A percentile compares a stretch with the other conserved stretches of the same genome.
Evolutionary conservation across 2,113 vertebrate genomes (phyloP).

Genomic region (Pandion haliaetus): DNA sequence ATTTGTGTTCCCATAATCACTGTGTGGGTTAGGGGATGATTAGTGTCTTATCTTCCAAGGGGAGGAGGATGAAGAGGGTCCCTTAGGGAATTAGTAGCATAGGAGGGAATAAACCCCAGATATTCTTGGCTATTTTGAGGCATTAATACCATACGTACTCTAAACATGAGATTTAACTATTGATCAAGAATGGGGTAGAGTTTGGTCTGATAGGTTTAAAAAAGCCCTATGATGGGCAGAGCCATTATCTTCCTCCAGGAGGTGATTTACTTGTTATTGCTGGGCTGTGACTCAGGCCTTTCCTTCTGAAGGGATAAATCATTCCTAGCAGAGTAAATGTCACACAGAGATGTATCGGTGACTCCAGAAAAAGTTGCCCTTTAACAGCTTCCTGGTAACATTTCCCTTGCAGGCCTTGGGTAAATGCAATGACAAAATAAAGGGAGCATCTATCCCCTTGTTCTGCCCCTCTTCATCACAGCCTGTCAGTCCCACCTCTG

Average conservation of each 20-base stretch:
- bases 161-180: not conserved
- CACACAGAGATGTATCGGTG: conserved; percentile 18
- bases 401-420: conserved; percentile 17
- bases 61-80: not conserved
- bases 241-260: conserved; percentile 27
- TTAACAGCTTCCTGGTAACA: conserved; percentile 60
- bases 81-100: not conserved
- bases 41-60: not conserved
- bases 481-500: not conserved
- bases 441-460: conserved; percentile 12
- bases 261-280: conserved; percentile 63
- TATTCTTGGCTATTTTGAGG: not conserved
- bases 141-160: not conserved
- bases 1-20: not conserved
- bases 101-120: not conserved
- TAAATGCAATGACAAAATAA: conserved; percentile 48
- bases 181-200: not conserved
- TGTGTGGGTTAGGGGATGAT: not conserved
- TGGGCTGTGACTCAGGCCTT: conserved; percentile 59
- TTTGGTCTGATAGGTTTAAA: not conserved
- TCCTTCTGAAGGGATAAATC: conserved; percentile 65
- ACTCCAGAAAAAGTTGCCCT: conserved; percentile 54
- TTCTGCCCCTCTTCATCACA: conserved; percentile 30
- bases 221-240: not conserved
- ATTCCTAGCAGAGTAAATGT: conserved; percentile 67